Percentiles rank a stretch among this genome's conserved stretches.
Conservation (phyloP, 2,113 vertebrate genomes). For the Pterophyllum scalare region DNA sequence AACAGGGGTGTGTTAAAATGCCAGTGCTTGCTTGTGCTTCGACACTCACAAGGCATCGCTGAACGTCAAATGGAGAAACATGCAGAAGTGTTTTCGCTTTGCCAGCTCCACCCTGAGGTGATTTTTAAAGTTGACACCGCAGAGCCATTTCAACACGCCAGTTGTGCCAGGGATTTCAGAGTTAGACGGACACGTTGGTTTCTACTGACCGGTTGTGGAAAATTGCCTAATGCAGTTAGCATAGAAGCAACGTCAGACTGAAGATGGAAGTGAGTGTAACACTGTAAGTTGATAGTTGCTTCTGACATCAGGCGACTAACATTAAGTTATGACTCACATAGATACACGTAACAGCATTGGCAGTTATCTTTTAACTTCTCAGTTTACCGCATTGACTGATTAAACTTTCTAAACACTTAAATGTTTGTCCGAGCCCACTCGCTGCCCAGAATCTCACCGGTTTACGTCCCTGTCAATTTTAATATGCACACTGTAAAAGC, state of each 20-base stretch:
- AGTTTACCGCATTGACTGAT: background rate
- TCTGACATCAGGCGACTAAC: background rate
- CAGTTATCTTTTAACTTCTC: background rate
- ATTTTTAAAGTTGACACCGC: no score
- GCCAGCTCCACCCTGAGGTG: background rate
- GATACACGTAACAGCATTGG: background rate
- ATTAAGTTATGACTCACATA: background rate
- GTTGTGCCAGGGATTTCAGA: background rate
- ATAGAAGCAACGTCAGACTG: background rate
- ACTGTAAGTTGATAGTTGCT: background rate
- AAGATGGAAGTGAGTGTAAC: background rate
- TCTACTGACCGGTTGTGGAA: background rate
- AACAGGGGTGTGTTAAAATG: background rate
- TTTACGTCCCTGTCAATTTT: background rate
- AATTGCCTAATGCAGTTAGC: background rate
- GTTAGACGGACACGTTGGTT: accelerated
- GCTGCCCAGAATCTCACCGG: background rate
- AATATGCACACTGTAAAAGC: background rate
- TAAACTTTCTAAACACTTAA: background rate
- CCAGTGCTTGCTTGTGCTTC: background rate
- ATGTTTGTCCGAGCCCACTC: background rate
- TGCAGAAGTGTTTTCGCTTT: background rate
- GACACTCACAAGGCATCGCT: background rate
- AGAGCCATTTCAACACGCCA: no score
- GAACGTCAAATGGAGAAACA: background rate